A percentile compares a stretch with the other conserved stretches of the same genome.
phyloP scores from a whole-genome alignment of 2,888 invertebrate species.

The Rhogogaster chlorosoma region DNA sequence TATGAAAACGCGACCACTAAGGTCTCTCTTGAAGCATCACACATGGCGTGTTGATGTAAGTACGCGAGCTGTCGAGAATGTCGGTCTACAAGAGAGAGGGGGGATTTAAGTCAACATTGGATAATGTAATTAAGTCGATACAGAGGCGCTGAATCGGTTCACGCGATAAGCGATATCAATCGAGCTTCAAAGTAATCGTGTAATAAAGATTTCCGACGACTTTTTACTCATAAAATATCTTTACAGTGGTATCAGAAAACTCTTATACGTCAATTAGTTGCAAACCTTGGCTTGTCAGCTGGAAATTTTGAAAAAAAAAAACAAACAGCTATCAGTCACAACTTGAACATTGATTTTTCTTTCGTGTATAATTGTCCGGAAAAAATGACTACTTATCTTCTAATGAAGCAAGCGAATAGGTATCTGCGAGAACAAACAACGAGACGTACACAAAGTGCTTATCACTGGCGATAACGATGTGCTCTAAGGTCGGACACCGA shows the following conservation, averaged over 20 bases:
- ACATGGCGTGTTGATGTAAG: background rate
- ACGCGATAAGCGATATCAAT: background rate
- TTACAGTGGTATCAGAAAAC: background rate
- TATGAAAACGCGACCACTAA: background rate
- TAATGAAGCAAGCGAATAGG: background rate
- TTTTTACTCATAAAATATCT: background rate
- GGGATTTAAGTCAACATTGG: constrained; percentile 24
- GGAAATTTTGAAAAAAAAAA: background rate
- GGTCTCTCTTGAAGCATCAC: background rate
- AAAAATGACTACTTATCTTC: background rate
- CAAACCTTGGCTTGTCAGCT: background rate
- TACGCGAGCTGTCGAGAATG: background rate
- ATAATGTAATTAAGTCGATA: constrained; percentile 28
- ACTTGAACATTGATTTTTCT: background rate
- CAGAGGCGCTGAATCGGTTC: background rate
- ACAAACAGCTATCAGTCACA: background rate
- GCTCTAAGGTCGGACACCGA: constrained; percentile 81
- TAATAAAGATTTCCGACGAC: background rate
- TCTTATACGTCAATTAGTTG: background rate
- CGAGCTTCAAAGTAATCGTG: background rate
- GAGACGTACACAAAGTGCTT: constrained; percentile 67
- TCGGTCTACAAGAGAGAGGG: background rate
- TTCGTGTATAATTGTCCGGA: background rate
- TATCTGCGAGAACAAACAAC: background rate
- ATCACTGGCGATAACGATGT: constrained; percentile 68